phyloP scores from a whole-genome alignment of 2,797 vertebrate species.

The Sebastes kiyomatsui region DNA sequence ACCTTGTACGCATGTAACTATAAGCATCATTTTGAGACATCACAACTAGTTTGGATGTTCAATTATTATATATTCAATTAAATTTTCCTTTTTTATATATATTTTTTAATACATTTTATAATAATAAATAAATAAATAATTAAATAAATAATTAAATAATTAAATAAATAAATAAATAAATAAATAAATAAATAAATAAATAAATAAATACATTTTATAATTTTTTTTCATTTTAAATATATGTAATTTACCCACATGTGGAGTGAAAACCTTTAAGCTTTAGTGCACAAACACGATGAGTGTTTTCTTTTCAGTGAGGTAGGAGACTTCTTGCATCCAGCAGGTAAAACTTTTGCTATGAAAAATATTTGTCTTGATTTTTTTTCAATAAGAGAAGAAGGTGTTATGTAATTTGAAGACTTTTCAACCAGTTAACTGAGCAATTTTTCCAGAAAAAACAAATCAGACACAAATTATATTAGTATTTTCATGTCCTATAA shows the following conservation, averaged over 20 bases:
- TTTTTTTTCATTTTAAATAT: too few relatives aligned
- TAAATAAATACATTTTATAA: too few relatives aligned
- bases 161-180: too few relatives aligned
- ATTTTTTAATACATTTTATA: too few relatives aligned
- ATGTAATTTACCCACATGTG: too few relatives aligned
- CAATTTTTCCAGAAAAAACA: background rate
- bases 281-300: background rate
- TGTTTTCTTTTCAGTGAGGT: background rate
- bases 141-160: too few relatives aligned
- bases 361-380: background rate
- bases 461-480: background rate
- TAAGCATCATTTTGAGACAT: too few relatives aligned
- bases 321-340: too few relatives aligned
- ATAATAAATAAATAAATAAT: too few relatives aligned
- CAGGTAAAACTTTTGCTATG: background rate
- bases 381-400: background rate
- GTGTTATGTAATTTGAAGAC: fast-evolving
- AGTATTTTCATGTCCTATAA: background rate
- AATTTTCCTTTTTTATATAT: fast-evolving
- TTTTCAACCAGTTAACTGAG: background rate
- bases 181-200: too few relatives aligned
- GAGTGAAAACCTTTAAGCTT: background rate
- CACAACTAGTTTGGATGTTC: too few relatives aligned
- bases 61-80: too few relatives aligned
- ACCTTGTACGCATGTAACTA: background rate